Base-by-base conservation (phyloP, 2,888 invertebrate species). In the Leptopterna dolabrata region DNA sequence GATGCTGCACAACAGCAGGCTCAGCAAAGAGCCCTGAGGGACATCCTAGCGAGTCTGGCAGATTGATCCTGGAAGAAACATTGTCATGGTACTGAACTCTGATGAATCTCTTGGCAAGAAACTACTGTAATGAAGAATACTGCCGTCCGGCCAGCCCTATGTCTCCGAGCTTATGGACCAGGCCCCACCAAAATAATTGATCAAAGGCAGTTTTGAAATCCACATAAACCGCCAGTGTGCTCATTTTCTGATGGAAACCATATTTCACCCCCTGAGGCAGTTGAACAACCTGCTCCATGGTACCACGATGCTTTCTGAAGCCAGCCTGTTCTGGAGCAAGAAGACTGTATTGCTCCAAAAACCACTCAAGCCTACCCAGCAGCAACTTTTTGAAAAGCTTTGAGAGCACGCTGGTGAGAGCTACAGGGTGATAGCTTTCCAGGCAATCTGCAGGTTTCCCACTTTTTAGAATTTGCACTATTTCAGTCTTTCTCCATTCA, bases 401-500 rank as follows among this genome's bases (percentile, higher is more conserved):
- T 7, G 36, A 36, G 7, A 36, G 7, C 7, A 36, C 36, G 36
- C 36, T 36, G 1, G 85, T 70, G 11, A 85, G 85, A 3, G 85
- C 63, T 70, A 85, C 78, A 6, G 85, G 85, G 16, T 76, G 43
- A 71, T 30, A 85, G 85, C 85, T 85, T 19, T 16, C 85, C 27
- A n/a, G 27, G 73, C 55, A 13, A n/a, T 85, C 16, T 30, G 71
- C 19, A 36, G 27, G 85, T 30, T 85, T 85, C 7, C 73, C 73
- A 6, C 36, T 70, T 36, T 85, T 85, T 13, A 70, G 71, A 24
- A 85, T 70, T 6, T 36, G 41, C 19, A 73, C 14, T 6, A 43
- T 85, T 41, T 85, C 73, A 30, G 85, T 76, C 36, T 71, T 45
- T 27, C 70, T 85, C 85, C 85, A 85, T 82, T 82, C 29, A 63